Evolutionary conservation across 1,140 invertebrate genomes (phyloP), one percentile per base, ranked within the genome.

Genomic region (Neuroterus valhalla): DNA sequence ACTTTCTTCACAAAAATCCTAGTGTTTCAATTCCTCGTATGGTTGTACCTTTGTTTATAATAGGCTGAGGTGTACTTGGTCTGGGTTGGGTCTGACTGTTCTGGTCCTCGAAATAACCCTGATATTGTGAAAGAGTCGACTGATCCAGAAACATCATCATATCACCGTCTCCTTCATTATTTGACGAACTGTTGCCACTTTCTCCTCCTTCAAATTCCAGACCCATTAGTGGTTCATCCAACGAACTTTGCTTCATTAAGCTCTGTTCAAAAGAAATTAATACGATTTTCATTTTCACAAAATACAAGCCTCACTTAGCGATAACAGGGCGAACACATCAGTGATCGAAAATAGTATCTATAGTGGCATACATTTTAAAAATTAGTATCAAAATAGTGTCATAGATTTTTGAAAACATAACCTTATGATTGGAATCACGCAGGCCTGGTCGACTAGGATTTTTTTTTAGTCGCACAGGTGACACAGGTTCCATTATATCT

Each of bases 191-290:
- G 11, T 80, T 78, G 48, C 70, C 68, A 12, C 79, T 76, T 70
- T 84, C 85, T 78, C 78, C 90, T 85, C 78, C 91, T 90, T 71
- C 82, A 38, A 78, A 79, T 69, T 80, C 78, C 86, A 96, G 93
- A 83, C 92, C 93, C 80, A 95, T 92, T 71, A 92, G 92, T 79
- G 94, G 94, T 86, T 98, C 97, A 90, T 98, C 97, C 55, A 98
- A 90, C 76, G 96, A 98, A 79, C 94, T 97, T 92, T 99, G 98
- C 89, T 99, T 99, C 87, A 96, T 95, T 80, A 98, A 93, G 85
- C 93, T 94, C 92, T 96, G 91, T 70, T 43, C 46, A 70, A 66
- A 21, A 17, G 66, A 73, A 75, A 46, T 43, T 44, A 67, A 45
- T 76, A 44, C 77, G 19, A 38, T 50, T n/a, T n/a, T n/a, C n/a